phyloP scores from a whole-genome alignment of 2,113 vertebrate genomes.

The Sus scrofa region DNA sequence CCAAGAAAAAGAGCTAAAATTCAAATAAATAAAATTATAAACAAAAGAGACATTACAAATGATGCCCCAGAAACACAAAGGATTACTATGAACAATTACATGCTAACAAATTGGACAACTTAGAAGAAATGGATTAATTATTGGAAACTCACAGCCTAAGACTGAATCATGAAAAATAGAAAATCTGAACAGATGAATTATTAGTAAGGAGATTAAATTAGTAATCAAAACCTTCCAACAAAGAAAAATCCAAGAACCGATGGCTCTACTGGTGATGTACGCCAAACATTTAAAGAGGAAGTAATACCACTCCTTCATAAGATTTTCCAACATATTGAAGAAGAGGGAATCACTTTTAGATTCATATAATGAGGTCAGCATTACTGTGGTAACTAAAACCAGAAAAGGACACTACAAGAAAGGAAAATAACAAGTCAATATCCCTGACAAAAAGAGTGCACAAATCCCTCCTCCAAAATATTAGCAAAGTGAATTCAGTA shows the following conservation, averaged over 20 bases:
- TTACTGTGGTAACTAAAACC: background rate
- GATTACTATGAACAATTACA: background rate
- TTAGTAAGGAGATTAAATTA: background rate
- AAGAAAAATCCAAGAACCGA: background rate
- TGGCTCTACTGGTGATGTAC: background rate
- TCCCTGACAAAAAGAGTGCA: background rate
- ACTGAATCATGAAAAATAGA: background rate
- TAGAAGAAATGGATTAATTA: background rate
- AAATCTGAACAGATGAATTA: background rate
- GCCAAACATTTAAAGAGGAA: background rate
- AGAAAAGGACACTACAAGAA: background rate
- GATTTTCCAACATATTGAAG: background rate
- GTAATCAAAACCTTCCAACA: background rate
- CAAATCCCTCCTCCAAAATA: background rate
- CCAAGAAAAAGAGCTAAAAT: background rate
- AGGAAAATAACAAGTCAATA: background rate
- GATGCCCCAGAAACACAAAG: background rate
- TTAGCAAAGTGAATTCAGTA: constrained; percentile 9
- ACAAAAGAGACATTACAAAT: background rate
- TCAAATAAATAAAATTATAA: background rate
- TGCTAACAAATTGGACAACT: background rate
- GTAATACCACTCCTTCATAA: background rate
- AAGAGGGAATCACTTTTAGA: background rate
- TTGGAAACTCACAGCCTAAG: background rate
- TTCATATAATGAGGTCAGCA: background rate